These are phyloP conservation scores for Lordiphosa stackelbergi DNA, from an alignment of 1,140 invertebrate species.

Conservation along the genomic window DNA sequence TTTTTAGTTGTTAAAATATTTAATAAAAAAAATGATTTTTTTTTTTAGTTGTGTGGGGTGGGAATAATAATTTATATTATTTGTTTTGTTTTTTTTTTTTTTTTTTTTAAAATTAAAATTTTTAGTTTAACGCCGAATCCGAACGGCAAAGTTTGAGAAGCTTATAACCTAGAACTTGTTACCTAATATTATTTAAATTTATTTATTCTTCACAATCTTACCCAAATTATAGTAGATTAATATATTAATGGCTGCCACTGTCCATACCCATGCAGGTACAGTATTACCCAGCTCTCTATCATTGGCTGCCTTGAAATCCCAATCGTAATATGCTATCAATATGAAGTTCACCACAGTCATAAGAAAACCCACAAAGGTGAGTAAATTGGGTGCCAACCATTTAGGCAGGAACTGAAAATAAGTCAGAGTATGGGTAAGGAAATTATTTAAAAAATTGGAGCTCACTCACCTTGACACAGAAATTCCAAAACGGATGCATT, in stretches of 20 bases:
- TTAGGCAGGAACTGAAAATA: conserved; percentile 87
- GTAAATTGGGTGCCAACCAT: conserved; percentile 97
- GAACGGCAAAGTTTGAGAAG: too few relatives aligned
- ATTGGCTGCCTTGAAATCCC: conserved; percentile 85
- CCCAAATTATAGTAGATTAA: conserved; percentile 97
- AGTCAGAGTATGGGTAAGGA: neutral
- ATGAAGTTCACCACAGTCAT: conserved; percentile 94
- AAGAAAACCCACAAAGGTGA: conserved; percentile 96
- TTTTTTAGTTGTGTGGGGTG: too few relatives aligned
- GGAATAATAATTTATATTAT: too few relatives aligned
- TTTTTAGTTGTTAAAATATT: too few relatives aligned
- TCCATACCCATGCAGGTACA: conserved; percentile 93
- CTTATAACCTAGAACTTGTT: too few relatives aligned
- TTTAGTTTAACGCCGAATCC: too few relatives aligned
- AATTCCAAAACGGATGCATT: conserved; percentile 99
- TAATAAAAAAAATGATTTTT: too few relatives aligned
- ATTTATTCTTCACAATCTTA: conserved; percentile 76
- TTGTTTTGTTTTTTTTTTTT: too few relatives aligned
- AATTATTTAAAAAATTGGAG: neutral
- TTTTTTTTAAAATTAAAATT: too few relatives aligned
- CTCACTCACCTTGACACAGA: conserved; percentile 89
- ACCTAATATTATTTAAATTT: too few relatives aligned
- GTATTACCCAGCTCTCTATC: conserved; percentile 75
- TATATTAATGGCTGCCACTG: conserved; percentile 90
- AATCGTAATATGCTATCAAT: conserved; percentile 92